Percentiles rank a stretch among this genome's conserved stretches.
These are phyloP conservation scores for Lepilemur ruficaudatus DNA, from an alignment of 2,797 vertebrate genomes.

Conservation along the genomic window DNA sequence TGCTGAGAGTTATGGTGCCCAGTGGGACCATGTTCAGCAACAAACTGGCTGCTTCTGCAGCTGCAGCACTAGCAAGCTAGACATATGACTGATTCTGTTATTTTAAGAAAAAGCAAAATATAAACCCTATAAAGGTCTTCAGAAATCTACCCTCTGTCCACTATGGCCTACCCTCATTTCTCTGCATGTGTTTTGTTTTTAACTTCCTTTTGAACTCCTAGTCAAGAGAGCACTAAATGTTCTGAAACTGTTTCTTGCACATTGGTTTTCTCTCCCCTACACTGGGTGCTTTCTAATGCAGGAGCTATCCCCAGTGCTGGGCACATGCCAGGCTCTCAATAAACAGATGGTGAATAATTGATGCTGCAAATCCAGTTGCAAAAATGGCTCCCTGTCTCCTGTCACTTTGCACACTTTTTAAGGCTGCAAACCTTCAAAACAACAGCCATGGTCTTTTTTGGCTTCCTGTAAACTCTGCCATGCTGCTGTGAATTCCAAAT, in stretches of 20 bases:
- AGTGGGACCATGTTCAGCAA: background rate
- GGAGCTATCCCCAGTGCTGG: background rate
- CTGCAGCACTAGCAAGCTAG: background rate
- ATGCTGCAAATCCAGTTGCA: background rate
- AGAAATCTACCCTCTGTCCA: background rate
- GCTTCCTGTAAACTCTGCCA: background rate
- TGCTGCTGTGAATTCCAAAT: background rate
- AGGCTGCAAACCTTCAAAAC: background rate
- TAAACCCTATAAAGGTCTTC: background rate
- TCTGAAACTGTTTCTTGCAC: background rate
- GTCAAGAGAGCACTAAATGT: background rate
- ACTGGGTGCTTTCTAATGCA: background rate
- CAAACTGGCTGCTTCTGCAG: background rate
- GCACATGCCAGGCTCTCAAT: background rate
- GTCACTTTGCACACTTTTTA: background rate
- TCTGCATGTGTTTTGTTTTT: background rate
- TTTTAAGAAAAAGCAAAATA: background rate
- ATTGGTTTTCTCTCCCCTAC: background rate
- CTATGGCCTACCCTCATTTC: background rate
- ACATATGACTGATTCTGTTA: background rate
- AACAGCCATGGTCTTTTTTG: background rate
- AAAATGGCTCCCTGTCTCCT: background rate
- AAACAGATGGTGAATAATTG: background rate
- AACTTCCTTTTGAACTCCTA: background rate
- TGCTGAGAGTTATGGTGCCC: fast-evolving